Evolutionary conservation across 2,888 invertebrate genomes (phyloP).

Genomic region (Drosophila borealis): DNA sequence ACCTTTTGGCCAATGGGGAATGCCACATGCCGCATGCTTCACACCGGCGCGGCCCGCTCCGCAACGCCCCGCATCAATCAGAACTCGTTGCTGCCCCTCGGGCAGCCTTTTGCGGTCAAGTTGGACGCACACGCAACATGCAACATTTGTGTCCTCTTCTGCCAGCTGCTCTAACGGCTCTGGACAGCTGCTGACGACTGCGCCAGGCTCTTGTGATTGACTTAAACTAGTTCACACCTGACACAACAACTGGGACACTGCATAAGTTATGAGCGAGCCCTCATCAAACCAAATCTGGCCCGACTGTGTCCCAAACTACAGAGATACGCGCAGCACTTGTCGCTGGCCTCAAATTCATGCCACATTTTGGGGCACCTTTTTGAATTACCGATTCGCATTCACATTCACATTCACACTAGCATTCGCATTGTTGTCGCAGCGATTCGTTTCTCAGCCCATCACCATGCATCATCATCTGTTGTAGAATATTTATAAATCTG

Average conservation of each 20-base stretch:
- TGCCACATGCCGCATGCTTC: conserved; percentile 40
- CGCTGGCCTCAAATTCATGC: conserved; percentile 23
- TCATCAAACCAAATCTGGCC: conserved; percentile 25
- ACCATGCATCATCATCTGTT: conserved; percentile 45
- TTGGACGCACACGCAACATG: conserved; percentile 38
- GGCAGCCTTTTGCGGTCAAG: conserved; percentile 69
- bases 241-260: conserved; percentile 39
- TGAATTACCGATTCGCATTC: conserved; percentile 43
- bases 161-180: conserved; percentile 28
- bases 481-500: conserved; percentile 46
- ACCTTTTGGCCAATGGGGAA: conserved; percentile 67
- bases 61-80: background rate
- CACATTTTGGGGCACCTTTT: conserved; percentile 44
- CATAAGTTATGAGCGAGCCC: conserved; percentile 53
- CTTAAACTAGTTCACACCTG: conserved; percentile 73
- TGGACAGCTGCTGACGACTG: conserved; percentile 27
- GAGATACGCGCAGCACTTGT: conserved; percentile 1
- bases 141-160: conserved; percentile 20
- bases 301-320: conserved; percentile 36
- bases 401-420: conserved; percentile 46
- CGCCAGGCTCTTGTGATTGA: conserved; percentile 70
- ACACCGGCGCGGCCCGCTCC: conserved; percentile 14
- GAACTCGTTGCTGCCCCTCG: conserved; percentile 14
- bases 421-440: conserved; percentile 56
- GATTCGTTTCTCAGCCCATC: conserved; percentile 41